Conservation (phyloP, 2,797 vertebrate genomes). For the Triplophysa bombifrons region DNA sequence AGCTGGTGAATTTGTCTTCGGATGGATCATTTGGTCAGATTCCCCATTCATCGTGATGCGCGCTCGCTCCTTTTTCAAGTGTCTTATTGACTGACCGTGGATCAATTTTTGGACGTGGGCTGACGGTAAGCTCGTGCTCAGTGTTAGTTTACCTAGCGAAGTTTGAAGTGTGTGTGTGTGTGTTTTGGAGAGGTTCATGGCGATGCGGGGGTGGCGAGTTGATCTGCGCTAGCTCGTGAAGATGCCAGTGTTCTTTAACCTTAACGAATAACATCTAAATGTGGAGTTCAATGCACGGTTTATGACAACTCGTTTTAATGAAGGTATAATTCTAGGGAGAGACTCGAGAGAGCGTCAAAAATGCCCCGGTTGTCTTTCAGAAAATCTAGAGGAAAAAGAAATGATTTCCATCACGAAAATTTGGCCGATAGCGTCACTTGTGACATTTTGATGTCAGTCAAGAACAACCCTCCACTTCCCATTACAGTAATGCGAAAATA, state of each 20-base stretch:
- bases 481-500: not conserved
- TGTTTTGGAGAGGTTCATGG: conserved; percentile 34
- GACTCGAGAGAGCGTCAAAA: not conserved
- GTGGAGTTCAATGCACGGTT: not conserved
- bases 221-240: conserved; percentile 38
- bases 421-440: not conserved
- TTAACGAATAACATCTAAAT: conserved; percentile 3
- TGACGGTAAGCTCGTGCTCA: conserved; percentile 52
- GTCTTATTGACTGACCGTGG: conserved; percentile 38
- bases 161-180: conserved; percentile 40
- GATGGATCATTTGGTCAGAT: conserved; percentile 51
- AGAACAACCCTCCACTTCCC: not conserved
- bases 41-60: conserved; percentile 51
- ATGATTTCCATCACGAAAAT: not conserved
- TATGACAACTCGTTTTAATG: not conserved
- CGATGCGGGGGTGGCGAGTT: conserved; percentile 52
- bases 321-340: not conserved
- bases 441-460: conserved; percentile 5
- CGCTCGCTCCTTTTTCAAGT: conserved; percentile 21
- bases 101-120: conserved; percentile 48
- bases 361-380: not conserved
- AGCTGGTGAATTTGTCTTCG: conserved; percentile 19
- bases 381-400: not conserved
- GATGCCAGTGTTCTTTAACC: conserved; percentile 6
- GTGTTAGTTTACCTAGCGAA: conserved; percentile 37